Percentiles rank a stretch among this genome's conserved stretches.
Conservation (phyloP, 1,140 invertebrate species). For the Galendromus occidentalis region DNA sequence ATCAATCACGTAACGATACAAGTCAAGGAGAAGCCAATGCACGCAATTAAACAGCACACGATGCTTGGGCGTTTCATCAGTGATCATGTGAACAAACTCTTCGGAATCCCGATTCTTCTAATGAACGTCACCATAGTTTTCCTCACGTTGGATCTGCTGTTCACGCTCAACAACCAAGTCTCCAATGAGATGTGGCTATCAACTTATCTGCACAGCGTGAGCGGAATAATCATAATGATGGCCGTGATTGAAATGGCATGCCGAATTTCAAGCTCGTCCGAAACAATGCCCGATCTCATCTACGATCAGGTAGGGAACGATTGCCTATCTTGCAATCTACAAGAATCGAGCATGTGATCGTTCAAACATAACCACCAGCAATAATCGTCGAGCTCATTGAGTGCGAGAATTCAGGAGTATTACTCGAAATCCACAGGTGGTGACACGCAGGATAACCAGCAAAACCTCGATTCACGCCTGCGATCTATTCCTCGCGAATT, state of each 20-base stretch:
- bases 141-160: not conserved
- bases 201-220: not conserved
- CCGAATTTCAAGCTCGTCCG: not conserved
- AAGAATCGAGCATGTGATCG: too few relatives aligned
- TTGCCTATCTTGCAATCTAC: too few relatives aligned
- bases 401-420: too few relatives aligned
- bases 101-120: not conserved
- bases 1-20: not conserved
- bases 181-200: not conserved
- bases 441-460: not conserved
- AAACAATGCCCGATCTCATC: not conserved
- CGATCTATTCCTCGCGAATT: constrained; percentile 3
- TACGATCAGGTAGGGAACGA: not conserved
- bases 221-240: not conserved
- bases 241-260: not conserved
- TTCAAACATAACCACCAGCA: too few relatives aligned
- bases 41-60: not conserved
- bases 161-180: not conserved
- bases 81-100: constrained; percentile 6
- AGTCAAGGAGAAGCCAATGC: not conserved
- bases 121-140: constrained; percentile 4
- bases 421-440: not conserved
- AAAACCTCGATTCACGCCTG: not conserved
- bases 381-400: too few relatives aligned
- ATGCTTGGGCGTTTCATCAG: not conserved